Evolutionary conservation across 2,113 vertebrate genomes (phyloP), one percentile per base, ranked within the genome.

Genomic region (Empidonax traillii): DNA sequence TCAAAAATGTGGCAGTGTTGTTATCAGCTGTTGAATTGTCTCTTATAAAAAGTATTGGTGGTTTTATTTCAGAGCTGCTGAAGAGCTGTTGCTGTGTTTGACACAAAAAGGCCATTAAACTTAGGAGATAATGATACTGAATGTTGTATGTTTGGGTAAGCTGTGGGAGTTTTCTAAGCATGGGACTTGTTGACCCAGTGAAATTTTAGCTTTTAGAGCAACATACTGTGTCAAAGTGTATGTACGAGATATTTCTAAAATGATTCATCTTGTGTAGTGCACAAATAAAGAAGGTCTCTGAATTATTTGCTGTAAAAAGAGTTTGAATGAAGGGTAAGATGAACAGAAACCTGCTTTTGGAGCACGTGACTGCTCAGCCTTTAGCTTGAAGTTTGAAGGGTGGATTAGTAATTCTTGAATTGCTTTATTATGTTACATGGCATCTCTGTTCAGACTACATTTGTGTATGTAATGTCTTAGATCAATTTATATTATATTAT

Each of bases 1-100:
- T 55, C 3, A 4, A 30, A 55, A 65, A 18, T 43, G 7, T 0
- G 0, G 18, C 35, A 65, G 10, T 0, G 0, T 43, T 93, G 30
- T 46, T 68, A 41, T 3, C 16, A 24, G 30, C 37, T 62, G 41
- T 21, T 83, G 23, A 85, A 46, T 25, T 63, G 25, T 33, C 31
- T 39, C 33, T 69, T 52, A 9, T 19, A 25, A 62, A 77, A 80
- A 24, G 11, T 55, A 27, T 72, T 19, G 13, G 20, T 19, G 16
- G n/a, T 41, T 96, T 92, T 91, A 49, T 44, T 87, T 91, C 35
- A 72, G 24, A 20, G 44, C 30, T 62, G 37, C n/a, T 43, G 41
- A 17, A 74, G 28, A 46, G 37, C 23, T 75, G 27, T 49, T 65
- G 27, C 18, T 56, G 16, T 46, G 9, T 76, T 85, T 3, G 3